Base-by-base conservation (phyloP, 2,888 invertebrate species). In the Mythimna vitellina region DNA sequence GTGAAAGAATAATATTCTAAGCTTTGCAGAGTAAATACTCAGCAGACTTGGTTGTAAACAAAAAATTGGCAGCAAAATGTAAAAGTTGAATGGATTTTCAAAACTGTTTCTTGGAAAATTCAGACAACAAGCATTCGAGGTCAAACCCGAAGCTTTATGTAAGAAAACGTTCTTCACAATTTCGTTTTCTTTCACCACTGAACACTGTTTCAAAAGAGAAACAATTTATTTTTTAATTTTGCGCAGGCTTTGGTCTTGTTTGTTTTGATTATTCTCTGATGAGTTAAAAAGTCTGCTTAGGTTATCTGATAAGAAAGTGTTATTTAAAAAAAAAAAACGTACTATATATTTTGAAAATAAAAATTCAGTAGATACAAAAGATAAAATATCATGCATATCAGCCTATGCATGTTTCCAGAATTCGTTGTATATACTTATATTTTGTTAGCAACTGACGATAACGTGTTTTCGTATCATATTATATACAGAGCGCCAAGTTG, bases 41-140 rank as follows among this genome's bases (percentile, higher is more conserved):
- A 64, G 67, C 57, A 70, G 69, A 77, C 65, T 73, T 73, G 32
- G 38, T 32, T 58, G 80, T 81, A 83, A 85, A 85, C 76, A 79
- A 74, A 65, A 61, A 63, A 64, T 83, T 83, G 83, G 80, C 86
- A 80, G 57, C 76, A 46, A 60, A n/a, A 82, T 56, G 42, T 42
- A 42, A 70, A 80, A 77, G 65, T 71, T 71, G 68, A 65, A 71
- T 70, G 73, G 73, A 71, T 74, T 70, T 65, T 61, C 29, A 38
- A 32, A 78, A 49, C 53, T 46, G 29, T 22, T 56, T 70, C 29
- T 60, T 4, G 54, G 49, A 65, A 76, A 73, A 51, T 65, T 65
- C 29, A 53, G 12, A 54, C 56, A 64, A 61, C 60, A 46, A 68
- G 22, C 65, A 66, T 57, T 65, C 66, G 46, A 76, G 71, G 71